Conservation (phyloP, 2,113 vertebrate species). For the Turnix velox region DNA sequence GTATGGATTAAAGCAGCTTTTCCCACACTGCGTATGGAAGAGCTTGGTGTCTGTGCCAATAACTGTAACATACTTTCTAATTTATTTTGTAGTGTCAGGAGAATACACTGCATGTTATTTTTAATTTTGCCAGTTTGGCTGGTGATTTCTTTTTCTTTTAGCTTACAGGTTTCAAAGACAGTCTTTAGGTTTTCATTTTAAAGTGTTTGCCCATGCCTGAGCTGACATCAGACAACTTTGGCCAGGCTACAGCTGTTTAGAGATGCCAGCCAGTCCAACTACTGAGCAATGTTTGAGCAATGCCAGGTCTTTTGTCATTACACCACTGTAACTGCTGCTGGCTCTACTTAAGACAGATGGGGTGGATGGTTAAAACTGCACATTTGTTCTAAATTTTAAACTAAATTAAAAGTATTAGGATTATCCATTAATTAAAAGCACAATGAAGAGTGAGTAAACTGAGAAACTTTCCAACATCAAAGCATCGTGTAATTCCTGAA, state of each 20-base stretch:
- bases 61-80: neutral
- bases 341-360: neutral
- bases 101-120: neutral
- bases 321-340: neutral
- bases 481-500: neutral
- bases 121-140: neutral
- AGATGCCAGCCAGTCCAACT: neutral
- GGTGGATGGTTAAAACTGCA: neutral
- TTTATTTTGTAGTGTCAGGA: neutral
- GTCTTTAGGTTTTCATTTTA: neutral
- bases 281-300: neutral
- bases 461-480: neutral
- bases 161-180: neutral
- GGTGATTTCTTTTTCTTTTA: neutral
- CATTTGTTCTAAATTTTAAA: neutral
- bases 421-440: neutral
- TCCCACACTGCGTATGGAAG: neutral
- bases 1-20: slow-evolving; percentile 6
- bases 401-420: neutral
- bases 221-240: neutral
- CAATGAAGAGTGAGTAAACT: neutral
- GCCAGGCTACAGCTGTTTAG: neutral
- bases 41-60: neutral
- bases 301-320: neutral
- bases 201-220: neutral